Evolutionary conservation across 2,888 invertebrate species (phyloP), one percentile per base, ranked within the genome.

Genomic region (Meganola albula): DNA sequence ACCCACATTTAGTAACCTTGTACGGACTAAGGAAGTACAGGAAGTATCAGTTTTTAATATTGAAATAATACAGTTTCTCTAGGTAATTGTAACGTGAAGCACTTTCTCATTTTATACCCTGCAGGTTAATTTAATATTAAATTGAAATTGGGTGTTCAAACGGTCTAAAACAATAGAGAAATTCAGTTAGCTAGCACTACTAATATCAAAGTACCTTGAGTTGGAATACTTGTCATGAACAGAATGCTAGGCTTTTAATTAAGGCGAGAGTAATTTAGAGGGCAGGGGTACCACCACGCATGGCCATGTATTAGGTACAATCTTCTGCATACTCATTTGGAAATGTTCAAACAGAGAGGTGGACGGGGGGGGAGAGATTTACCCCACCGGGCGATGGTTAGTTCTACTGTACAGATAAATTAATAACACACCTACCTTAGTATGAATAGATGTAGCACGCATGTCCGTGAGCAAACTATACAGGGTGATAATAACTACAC

Each of bases 261-360:
- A 84, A 84, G 75, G 74, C 77, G 66, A 63, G 57, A 76, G 84
- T 84, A 84, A 83, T 83, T 84, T 80, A 82, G 72, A 73, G 71
- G 75, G 67, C 68, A 58, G 66, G 72, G 64, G 58, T 48, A 38
- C 20, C 20, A 53, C 67, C 63, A 67, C 66, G 71, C 69, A 56
- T 71, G 74, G 68, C 72, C 73, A 71, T 75, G 75, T 77, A 70
- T 74, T 70, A 73, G 70, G 70, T 62, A 72, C 68, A 76, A 73
- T 77, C 74, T 77, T 76, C 75, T 79, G 84, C 83, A 83, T 80
- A 82, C 83, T 80, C 83, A 77, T 82, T 85, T 82, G 71, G 84
- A 75, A 77, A 78, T 82, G 82, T 83, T 84, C 82, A 80, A 84
- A 80, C 79, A 75, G 69, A 47, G 58, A 58, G 59, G 66, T 46